Evolutionary conservation across 1,140 invertebrate species (phyloP).

Genomic region (Ooceraea biroi): DNA sequence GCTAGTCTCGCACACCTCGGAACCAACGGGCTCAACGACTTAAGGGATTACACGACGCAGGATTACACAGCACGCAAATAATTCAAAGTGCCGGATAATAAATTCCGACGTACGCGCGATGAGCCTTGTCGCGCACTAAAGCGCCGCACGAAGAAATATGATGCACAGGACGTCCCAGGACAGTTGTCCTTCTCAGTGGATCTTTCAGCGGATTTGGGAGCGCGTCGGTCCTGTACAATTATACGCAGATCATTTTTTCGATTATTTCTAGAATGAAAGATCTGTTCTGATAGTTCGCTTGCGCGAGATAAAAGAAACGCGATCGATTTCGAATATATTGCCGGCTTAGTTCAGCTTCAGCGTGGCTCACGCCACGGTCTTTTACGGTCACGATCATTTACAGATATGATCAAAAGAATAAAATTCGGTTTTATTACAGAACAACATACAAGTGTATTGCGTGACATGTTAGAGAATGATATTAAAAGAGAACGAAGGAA

Average conservation of each 20-base stretch:
- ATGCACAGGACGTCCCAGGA: not conserved
- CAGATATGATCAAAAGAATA: not conserved
- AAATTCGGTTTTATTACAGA: not conserved
- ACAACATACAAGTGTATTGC: not conserved
- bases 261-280: too few species aligned
- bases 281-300: too few species aligned
- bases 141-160: conserved; percentile 3
- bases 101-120: conserved; percentile 54
- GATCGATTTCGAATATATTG: too few species aligned
- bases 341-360: too few species aligned
- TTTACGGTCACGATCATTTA: too few species aligned
- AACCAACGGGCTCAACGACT: conserved; percentile 50
- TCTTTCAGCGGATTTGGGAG: not conserved
- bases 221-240: not conserved
- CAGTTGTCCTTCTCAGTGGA: not conserved
- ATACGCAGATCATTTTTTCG: too few species aligned
- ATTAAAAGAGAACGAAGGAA: not conserved
- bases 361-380: not conserved
- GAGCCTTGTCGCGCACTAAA: conserved; percentile 17
- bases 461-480: not conserved
- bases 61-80: conserved; percentile 64
- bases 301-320: too few species aligned
- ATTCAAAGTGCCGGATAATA: conserved; percentile 69
- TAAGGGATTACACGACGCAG: conserved; percentile 68
- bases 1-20: conserved; percentile 16